A percentile compares a stretch with the other conserved stretches of the same genome.
These are phyloP conservation scores for Rhynchomys soricoides DNA, from an alignment of 2,113 vertebrate species.

Conservation along the genomic window DNA sequence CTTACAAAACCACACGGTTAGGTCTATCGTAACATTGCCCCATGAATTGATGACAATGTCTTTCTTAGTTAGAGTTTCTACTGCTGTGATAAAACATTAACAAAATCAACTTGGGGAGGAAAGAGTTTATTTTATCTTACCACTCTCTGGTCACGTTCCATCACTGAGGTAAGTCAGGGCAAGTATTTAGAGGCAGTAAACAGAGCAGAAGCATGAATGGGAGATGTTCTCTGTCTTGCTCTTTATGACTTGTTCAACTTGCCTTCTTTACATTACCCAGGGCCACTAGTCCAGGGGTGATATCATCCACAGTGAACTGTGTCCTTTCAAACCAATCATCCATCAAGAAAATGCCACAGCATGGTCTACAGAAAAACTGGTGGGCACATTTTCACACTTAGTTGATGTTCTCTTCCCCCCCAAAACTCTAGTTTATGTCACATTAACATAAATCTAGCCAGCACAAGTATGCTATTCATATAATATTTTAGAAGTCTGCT, in stretches of 20 bases:
- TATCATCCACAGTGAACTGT: neutral
- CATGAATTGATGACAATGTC: neutral
- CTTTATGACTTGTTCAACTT: neutral
- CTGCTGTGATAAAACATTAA: neutral
- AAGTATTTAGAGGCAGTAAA: neutral
- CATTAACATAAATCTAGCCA: neutral
- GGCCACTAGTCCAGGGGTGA: neutral
- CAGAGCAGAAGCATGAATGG: neutral
- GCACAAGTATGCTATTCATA: neutral
- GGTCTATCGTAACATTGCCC: neutral
- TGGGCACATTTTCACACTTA: neutral
- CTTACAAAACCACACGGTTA: neutral
- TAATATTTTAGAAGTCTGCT: neutral
- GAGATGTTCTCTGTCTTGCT: neutral
- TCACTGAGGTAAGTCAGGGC: neutral
- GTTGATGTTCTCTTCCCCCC: neutral
- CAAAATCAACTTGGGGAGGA: neutral
- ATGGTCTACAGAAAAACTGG: neutral
- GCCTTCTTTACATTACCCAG: neutral
- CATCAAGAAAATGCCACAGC: neutral
- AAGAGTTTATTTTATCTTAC: neutral
- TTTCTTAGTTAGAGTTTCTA: neutral
- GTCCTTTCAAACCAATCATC: neutral
- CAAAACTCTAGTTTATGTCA: neutral
- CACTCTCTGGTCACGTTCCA: neutral